These are phyloP conservation scores for Trileptium ribeirensis DNA, from an alignment of 2,888 invertebrate species.

Conservation along the genomic window DNA sequence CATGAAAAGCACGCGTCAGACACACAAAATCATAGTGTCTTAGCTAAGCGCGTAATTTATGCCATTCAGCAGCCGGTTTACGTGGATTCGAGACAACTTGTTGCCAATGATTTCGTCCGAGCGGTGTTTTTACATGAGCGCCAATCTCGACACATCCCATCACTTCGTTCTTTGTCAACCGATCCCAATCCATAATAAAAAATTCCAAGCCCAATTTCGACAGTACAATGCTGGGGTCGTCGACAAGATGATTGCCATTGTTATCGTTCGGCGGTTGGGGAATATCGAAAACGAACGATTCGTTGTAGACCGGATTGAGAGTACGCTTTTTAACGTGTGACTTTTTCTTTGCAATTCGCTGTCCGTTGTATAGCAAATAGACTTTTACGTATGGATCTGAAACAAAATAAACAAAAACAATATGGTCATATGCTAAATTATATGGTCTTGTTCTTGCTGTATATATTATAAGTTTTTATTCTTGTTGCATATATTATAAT, in stretches of 20 bases:
- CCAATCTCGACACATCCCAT: constrained; percentile 91
- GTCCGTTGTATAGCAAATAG: constrained; percentile 91
- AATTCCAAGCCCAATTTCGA: constrained; percentile 78
- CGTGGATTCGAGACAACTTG: constrained; percentile 93
- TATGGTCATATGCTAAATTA: no score
- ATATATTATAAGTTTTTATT: no score
- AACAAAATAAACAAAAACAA: no score
- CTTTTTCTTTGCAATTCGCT: constrained; percentile 95
- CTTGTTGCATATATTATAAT: no score
- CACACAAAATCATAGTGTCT: no score
- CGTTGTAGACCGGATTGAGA: constrained; percentile 95
- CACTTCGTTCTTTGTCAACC: constrained; percentile 97
- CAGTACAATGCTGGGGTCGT: constrained; percentile 61
- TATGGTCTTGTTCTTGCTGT: no score
- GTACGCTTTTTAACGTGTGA: constrained; percentile 97
- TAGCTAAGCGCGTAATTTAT: constrained; percentile 70
- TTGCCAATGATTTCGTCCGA: constrained; percentile 80
- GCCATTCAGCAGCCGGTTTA: constrained; percentile 98
- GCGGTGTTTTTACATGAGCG: constrained; percentile 56
- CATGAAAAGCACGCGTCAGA: no score
- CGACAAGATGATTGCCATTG: no score
- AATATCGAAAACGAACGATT: constrained; percentile 94
- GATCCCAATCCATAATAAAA: constrained; percentile 87
- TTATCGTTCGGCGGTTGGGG: constrained; percentile 59
- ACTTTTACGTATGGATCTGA: constrained; percentile 92